Evolutionary conservation across 1,140 invertebrate species (phyloP), one percentile per base, ranked within the genome.

Genomic region (Micrasema longulum): DNA sequence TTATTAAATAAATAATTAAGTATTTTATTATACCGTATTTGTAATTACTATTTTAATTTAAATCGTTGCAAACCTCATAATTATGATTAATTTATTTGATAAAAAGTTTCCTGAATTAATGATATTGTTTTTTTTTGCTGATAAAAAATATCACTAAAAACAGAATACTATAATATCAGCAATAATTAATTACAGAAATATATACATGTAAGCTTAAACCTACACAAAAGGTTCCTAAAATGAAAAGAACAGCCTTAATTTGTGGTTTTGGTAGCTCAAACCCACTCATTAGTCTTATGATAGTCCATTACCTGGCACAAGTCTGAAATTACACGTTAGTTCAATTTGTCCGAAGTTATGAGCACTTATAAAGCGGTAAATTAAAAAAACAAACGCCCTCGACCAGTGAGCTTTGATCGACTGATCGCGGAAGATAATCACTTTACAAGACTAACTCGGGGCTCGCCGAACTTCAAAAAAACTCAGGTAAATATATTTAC

Each of bases 311-410:
- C 48, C 20, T 23, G 63, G 26, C 18, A 35, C 26, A 48, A 31
- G 57, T 22, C 1, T 9, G 9, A 64, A 68, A 68, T 68, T 68
- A 68, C 50, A 68, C 50, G 66, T 55, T 68, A 5, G 14, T 16
- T 41, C 18, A 65, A 48, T 65, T 48, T 65, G 43, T 31, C 45
- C 36, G 47, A 36, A 23, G 22, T 52, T 68, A 55, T 11, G 31
- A 23, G 45, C 67, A 69, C 38, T 69, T 69, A 62, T 48, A 69
- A 69, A 35, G 55, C 55, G 23, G 67, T 69, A 60, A 69, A 69
- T 69, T 48, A 69, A 57, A 35, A 9, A n/a, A 11, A 5, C 47
- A 16, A 20, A 11, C 48, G 45, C 64, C 64, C 45, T 48, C 62
- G 43, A 47, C 62, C 23, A 20, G n/a, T 66, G 48, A 66, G 64